These are phyloP conservation scores for Eurypyga helias DNA, from an alignment of 2,113 vertebrate genomes.

Conservation along the genomic window DNA sequence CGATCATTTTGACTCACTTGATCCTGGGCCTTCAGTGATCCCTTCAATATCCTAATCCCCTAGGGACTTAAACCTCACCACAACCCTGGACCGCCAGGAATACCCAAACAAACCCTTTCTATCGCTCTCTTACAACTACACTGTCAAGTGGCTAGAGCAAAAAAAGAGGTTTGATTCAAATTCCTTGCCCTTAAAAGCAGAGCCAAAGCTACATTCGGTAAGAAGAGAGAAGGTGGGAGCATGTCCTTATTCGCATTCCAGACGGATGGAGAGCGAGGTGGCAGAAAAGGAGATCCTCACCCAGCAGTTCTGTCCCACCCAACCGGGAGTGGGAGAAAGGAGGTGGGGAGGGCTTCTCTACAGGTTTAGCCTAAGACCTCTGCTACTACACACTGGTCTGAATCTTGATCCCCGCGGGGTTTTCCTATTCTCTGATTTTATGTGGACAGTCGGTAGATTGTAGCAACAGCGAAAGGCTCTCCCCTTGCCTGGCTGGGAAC, in stretches of 20 bases:
- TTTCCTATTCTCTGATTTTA: not conserved
- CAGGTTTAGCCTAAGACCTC: not conserved
- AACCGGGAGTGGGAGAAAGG: not conserved
- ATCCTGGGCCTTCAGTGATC: too few relatives aligned
- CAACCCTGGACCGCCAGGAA: too few relatives aligned
- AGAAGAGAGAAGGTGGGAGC: not conserved
- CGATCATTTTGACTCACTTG: too few relatives aligned
- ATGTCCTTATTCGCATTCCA: accelerated
- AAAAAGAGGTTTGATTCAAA: not conserved
- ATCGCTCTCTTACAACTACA: not conserved
- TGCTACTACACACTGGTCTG: not conserved
- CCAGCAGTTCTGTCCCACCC: too few relatives aligned
- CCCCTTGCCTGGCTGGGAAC: not conserved
- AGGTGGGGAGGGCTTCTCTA: not conserved
- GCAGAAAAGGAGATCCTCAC: not conserved
- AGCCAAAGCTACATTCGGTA: not conserved
- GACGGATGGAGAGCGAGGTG: not conserved
- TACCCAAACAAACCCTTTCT: too few relatives aligned
- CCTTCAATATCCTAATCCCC: too few relatives aligned
- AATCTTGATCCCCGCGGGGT: not conserved
- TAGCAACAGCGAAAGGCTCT: not conserved
- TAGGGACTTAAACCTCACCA: too few relatives aligned
- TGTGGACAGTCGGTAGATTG: too few relatives aligned
- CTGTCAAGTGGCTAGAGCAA: not conserved
- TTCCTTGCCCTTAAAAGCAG: not conserved